phyloP scores from a whole-genome alignment of 2,113 vertebrate species.

The Catagonus wagneri region DNA sequence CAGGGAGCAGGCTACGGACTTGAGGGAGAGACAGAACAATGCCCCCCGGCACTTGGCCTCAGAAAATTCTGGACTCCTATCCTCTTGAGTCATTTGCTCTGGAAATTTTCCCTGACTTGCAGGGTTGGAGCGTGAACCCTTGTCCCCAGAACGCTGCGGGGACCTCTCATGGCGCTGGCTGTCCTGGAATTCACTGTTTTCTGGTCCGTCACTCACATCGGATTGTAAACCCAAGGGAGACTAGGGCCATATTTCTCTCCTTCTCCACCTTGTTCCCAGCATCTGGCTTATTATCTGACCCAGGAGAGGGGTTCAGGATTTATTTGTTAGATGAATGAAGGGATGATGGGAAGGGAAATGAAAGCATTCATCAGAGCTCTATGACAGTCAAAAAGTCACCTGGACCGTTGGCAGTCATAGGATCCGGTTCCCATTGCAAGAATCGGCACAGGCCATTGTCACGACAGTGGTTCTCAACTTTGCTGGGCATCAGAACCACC shows the following conservation, averaged over 20 bases:
- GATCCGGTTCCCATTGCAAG: not conserved
- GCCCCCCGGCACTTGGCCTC: not conserved
- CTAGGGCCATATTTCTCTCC: not conserved
- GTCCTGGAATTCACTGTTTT: not conserved
- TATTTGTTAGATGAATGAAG: not conserved
- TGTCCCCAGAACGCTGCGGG: not conserved
- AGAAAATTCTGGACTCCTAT: not conserved
- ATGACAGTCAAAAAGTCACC: not conserved
- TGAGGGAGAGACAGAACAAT: slow-evolving; percentile 7
- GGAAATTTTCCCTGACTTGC: not conserved
- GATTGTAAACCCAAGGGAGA: not conserved
- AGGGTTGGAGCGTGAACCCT: not conserved
- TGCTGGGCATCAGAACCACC: not conserved
- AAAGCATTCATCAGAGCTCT: not conserved
- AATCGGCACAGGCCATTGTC: not conserved
- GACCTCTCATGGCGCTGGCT: not conserved
- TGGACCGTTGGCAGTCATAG: not conserved
- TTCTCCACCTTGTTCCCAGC: not conserved
- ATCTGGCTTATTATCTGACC: not conserved
- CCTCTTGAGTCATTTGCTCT: not conserved
- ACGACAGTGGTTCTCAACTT: not conserved
- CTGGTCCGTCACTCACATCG: not conserved
- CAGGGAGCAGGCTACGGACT: slow-evolving; percentile 73
- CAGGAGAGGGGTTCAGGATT: not conserved
- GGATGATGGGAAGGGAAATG: not conserved